Percentiles rank a stretch among this genome's conserved stretches.
Evolutionary conservation across 2,113 vertebrate genomes (phyloP).

Genomic region (Seriola quinqueradiata): DNA sequence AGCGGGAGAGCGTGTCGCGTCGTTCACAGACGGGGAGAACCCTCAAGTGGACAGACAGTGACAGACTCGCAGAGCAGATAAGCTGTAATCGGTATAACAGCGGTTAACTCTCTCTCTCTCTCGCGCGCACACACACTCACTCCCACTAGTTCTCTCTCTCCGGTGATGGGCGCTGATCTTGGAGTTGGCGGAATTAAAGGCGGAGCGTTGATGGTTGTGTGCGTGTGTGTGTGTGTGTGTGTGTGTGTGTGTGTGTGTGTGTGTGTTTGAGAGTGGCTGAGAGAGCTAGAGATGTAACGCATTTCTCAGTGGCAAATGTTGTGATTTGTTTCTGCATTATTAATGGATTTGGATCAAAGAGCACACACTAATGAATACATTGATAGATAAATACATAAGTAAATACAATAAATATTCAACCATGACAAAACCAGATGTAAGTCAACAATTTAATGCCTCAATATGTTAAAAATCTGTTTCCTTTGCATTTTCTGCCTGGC

Average conservation of each 20-base stretch:
- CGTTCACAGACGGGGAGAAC: conserved; percentile 25
- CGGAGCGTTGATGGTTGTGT: conserved; percentile 62
- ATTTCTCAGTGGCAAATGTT: conserved; percentile 17
- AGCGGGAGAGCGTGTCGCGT: not conserved
- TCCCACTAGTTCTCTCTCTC: conserved; percentile 45
- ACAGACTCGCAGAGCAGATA: conserved; percentile 83
- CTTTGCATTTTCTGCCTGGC: not conserved
- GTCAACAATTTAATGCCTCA: not conserved
- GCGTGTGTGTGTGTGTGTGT: not conserved
- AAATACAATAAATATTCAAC: not conserved
- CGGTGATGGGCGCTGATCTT: conserved; percentile 63
- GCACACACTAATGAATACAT: not conserved
- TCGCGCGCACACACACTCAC: conserved; percentile 38
- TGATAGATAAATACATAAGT: not conserved
- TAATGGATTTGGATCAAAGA: not conserved
- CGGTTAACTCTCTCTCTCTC: conserved; percentile 76
- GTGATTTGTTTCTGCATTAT: conserved; percentile 22
- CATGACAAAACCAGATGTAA: not conserved
- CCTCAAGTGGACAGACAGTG: conserved; percentile 63
- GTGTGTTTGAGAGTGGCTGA: conserved; percentile 4
- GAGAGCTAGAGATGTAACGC: conserved; percentile 15
- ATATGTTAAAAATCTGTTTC: not conserved
- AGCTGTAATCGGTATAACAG: conserved; percentile 90
- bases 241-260: not conserved
- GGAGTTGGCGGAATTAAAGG: conserved; percentile 75